Evolutionary conservation across 2,888 invertebrate genomes (phyloP).

Genomic region (Trilocha varians): DNA sequence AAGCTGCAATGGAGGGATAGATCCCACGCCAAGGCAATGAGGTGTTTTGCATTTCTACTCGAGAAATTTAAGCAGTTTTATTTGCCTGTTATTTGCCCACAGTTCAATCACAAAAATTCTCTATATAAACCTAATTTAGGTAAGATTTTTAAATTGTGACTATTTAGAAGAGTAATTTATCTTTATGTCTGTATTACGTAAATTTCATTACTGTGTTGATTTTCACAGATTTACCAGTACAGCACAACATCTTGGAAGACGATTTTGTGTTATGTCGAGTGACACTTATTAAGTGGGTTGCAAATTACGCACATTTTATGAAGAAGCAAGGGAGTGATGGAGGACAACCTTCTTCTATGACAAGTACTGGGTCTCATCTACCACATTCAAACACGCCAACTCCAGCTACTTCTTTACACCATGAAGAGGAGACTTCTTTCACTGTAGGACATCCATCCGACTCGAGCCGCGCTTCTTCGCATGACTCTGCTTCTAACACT

Average conservation of each 20-base stretch:
- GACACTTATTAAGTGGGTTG: slow-evolving; percentile 91
- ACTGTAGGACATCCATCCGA: slow-evolving; percentile 64
- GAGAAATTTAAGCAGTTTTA: slow-evolving; percentile 94
- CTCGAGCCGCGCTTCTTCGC: slow-evolving; percentile 64
- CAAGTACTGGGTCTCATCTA: slow-evolving; percentile 54
- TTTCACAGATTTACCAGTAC: slow-evolving; percentile 78
- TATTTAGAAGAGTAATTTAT: too few relatives aligned
- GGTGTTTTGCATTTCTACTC: slow-evolving; percentile 91
- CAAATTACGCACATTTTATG: slow-evolving; percentile 85
- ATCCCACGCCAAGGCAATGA: slow-evolving; percentile 82
- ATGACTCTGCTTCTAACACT: slow-evolving; percentile 66
- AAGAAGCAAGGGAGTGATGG: slow-evolving; percentile 73
- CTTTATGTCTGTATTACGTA: too few relatives aligned
- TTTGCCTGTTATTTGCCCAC: slow-evolving; percentile 91
- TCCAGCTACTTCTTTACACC: slow-evolving; percentile 50
- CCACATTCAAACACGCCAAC: slow-evolving; percentile 56
- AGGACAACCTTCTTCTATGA: slow-evolving; percentile 63
- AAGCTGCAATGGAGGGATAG: slow-evolving; percentile 93
- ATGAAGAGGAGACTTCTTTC: slow-evolving; percentile 65
- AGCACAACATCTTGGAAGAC: slow-evolving; percentile 80
- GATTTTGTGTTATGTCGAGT: slow-evolving; percentile 84
- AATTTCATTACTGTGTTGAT: not conserved
- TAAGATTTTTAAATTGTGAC: too few relatives aligned
- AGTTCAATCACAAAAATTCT: slow-evolving; percentile 84
- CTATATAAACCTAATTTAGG: slow-evolving; percentile 87